phyloP scores from a whole-genome alignment of 2,888 invertebrate genomes.

The Leptopilina drosophilae region DNA sequence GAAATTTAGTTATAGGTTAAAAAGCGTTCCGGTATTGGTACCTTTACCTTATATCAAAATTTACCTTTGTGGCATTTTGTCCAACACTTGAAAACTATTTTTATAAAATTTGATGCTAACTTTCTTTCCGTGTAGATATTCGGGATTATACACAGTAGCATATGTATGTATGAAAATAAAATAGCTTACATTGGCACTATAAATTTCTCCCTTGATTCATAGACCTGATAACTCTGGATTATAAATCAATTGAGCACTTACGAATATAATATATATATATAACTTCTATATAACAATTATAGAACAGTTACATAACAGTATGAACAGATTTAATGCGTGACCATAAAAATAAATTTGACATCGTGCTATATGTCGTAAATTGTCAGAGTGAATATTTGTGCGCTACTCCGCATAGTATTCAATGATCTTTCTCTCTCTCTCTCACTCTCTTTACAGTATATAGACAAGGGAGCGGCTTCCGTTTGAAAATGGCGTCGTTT shows the following conservation, averaged over 20 bases:
- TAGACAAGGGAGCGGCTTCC: conserved; percentile 23
- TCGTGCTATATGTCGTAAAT: conserved; percentile 3
- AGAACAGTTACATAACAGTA: conserved; percentile 1
- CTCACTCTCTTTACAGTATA: not conserved
- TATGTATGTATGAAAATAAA: too few species aligned
- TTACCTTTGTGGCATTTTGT: too few species aligned
- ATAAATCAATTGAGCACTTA: not conserved
- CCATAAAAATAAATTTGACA: conserved; percentile 9
- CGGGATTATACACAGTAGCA: too few species aligned
- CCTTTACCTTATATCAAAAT: too few species aligned
- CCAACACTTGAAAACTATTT: too few species aligned
- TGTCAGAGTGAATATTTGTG: not conserved
- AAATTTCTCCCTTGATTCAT: too few species aligned
- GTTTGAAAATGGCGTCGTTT: conserved; percentile 34
- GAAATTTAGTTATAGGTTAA: too few species aligned
- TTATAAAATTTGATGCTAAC: too few species aligned
- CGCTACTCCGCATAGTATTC: not conserved
- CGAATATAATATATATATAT: not conserved
- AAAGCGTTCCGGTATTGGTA: too few species aligned
- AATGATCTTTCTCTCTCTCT: too few species aligned
- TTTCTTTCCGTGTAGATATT: too few species aligned
- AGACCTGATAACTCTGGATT: not conserved
- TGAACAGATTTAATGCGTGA: not conserved
- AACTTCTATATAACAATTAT: not conserved
- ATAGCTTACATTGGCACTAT: too few species aligned